Percentiles rank a stretch among this genome's conserved stretches.
Conservation (phyloP, 64 coral and sea anemone species). For the Porites australiensis region DNA sequence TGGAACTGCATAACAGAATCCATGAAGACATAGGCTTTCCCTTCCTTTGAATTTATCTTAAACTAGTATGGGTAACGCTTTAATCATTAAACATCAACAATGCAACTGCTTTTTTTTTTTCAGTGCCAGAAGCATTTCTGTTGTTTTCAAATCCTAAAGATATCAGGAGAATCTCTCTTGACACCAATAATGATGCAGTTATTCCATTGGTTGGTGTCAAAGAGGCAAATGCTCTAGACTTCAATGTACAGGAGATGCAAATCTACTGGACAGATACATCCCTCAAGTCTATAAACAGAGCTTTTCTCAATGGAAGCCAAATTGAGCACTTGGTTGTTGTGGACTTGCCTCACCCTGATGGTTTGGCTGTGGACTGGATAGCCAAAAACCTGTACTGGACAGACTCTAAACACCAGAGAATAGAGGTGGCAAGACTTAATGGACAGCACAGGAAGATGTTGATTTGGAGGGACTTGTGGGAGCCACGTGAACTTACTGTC, state of each 20-base stretch:
- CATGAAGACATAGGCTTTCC: no score
- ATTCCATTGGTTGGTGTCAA: constrained; percentile 86
- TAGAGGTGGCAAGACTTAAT: constrained; percentile 4
- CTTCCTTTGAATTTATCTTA: no score
- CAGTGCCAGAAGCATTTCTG: constrained; percentile 96
- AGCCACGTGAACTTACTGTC: constrained; percentile 81
- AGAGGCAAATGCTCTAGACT: constrained; percentile 91
- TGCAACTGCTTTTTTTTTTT: not conserved
- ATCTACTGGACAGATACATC: constrained; percentile 93
- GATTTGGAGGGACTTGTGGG: constrained; percentile 83
- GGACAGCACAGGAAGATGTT: constrained; percentile 83
- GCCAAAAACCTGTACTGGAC: no score
- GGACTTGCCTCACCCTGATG: no score
- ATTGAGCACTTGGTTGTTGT: no score
- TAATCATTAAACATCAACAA: no score
- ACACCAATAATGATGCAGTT: constrained; percentile 75
- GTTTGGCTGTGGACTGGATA: no score
- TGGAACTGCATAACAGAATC: no score
- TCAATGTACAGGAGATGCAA: constrained; percentile 85
- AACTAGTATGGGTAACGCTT: no score
- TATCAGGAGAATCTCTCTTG: constrained; percentile 88
- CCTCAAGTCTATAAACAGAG: constrained; percentile 35
- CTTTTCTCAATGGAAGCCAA: no score
- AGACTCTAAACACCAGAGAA: no score
- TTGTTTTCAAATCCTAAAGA: constrained; percentile 80